Conservation (phyloP, 2,888 invertebrate species). For the Trissoscelio sp. region DNA sequence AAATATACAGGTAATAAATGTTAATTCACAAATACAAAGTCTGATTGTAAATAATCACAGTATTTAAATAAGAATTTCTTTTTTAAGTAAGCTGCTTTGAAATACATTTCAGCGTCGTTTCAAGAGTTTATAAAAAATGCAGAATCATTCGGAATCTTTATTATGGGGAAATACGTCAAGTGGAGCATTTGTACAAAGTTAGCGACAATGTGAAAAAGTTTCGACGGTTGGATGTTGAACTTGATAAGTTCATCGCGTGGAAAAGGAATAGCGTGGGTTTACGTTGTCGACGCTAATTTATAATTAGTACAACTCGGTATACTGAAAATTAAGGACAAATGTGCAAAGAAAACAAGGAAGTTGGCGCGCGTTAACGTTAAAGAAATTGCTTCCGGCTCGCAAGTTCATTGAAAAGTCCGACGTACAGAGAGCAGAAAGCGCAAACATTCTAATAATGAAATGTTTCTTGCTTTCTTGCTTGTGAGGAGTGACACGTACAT, state of each 20-base stretch:
- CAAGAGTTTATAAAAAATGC: neutral
- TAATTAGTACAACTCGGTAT: conserved; percentile 42
- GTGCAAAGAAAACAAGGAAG: conserved; percentile 44
- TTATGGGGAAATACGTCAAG: neutral
- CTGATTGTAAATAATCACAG: too few relatives aligned
- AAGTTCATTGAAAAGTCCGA: conserved; percentile 54
- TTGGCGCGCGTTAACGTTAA: conserved; percentile 41
- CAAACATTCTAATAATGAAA: conserved; percentile 41
- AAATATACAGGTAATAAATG: too few relatives aligned
- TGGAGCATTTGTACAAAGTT: conserved; percentile 19
- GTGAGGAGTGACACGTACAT: conserved; percentile 29
- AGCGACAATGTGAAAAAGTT: conserved; percentile 39
- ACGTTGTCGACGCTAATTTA: conserved; percentile 28
- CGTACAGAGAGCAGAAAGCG: conserved; percentile 31
- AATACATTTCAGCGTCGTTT: neutral
- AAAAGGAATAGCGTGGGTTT: conserved; percentile 10
- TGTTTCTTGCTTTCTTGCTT: conserved; percentile 24
- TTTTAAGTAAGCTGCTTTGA: neutral
- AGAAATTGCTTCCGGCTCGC: conserved; percentile 55
- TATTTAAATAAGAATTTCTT: too few relatives aligned
- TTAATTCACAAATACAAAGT: too few relatives aligned
- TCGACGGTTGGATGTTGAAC: conserved; percentile 14
- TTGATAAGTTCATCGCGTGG: conserved; percentile 27
- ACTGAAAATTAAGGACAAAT: conserved; percentile 48
- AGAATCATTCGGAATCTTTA: conserved; percentile 8